Conservation (phyloP, 2,113 vertebrate genomes). For the Protobothrops flavoviridis region DNA sequence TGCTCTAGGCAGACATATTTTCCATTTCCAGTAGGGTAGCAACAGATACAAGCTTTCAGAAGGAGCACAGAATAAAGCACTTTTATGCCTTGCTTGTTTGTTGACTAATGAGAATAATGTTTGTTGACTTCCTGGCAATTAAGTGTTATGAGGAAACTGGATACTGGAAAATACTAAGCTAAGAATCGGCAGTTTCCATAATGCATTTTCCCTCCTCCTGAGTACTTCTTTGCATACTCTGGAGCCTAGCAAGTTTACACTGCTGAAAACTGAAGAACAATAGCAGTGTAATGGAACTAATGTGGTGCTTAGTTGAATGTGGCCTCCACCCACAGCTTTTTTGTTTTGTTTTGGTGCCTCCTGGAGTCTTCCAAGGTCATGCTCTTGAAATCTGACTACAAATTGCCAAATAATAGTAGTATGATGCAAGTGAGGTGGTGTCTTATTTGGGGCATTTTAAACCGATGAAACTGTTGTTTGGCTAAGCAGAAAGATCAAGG, state of each 20-base stretch:
- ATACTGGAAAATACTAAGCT: not conserved
- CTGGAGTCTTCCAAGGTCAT: not conserved
- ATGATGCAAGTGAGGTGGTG: not conserved
- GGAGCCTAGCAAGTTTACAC: not conserved
- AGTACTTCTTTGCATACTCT: not conserved
- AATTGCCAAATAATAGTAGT: not conserved
- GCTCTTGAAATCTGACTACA: not conserved
- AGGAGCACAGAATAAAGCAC: not conserved
- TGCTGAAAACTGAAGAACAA: not conserved
- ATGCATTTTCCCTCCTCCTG: not conserved
- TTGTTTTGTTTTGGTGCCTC: not conserved
- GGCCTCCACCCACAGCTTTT: not conserved
- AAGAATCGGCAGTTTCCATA: not conserved
- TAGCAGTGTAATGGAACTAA: not conserved
- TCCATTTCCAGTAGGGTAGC: not conserved
- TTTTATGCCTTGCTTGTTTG: not conserved
- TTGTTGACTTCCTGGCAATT: not conserved
- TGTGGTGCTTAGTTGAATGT: not conserved
- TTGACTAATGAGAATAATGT: not conserved
- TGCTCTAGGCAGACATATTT: not conserved
- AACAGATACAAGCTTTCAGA: not conserved
- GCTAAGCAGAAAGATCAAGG: not conserved
- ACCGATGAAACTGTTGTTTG: not conserved
- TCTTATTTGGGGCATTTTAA: not conserved
- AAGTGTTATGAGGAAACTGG: not conserved